Percentiles rank a stretch among this genome's conserved stretches.
Conservation (phyloP, 1,140 invertebrate genomes). For the Battus philenor region DNA sequence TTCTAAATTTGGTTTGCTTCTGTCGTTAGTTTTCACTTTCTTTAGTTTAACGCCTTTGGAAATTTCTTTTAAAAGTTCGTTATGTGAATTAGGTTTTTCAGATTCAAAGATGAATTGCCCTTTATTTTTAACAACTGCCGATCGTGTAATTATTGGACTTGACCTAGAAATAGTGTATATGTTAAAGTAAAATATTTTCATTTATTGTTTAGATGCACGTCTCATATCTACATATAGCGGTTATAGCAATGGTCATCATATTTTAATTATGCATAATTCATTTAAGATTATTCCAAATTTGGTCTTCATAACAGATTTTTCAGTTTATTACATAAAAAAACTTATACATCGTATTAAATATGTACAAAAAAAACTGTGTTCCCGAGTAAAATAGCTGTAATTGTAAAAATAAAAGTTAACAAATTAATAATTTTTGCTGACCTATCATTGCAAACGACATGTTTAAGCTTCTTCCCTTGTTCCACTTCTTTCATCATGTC, state of each 20-base stretch:
- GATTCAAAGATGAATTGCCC: conserved; percentile 92
- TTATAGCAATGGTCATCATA: too few species aligned
- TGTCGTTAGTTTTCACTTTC: conserved; percentile 87
- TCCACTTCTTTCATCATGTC: conserved; percentile 94
- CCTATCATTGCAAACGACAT: conserved; percentile 90
- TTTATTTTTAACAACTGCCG: conserved; percentile 81
- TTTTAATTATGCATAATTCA: too few species aligned
- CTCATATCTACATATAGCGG: too few species aligned
- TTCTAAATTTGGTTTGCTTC: conserved; percentile 88
- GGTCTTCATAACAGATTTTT: too few species aligned
- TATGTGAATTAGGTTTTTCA: conserved; percentile 88
- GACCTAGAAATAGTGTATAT: conserved; percentile 68
- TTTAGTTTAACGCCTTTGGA: conserved; percentile 86
- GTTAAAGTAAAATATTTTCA: background rate
- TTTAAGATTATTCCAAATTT: too few species aligned
- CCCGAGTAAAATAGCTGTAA: too few species aligned
- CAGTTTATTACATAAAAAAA: too few species aligned
- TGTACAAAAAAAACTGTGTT: too few species aligned
- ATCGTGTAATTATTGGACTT: conserved; percentile 77
- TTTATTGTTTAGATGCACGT: too few species aligned
- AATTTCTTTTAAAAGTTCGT: conserved; percentile 89
- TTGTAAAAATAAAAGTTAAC: too few species aligned
- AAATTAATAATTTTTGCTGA: too few species aligned
- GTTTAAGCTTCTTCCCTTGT: conserved; percentile 83
- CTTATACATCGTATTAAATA: too few species aligned